A percentile compares a stretch with the other conserved stretches of the same genome.
phyloP scores from a whole-genome alignment of 2,888 invertebrate genomes.

The Cataglyphis cursor region DNA sequence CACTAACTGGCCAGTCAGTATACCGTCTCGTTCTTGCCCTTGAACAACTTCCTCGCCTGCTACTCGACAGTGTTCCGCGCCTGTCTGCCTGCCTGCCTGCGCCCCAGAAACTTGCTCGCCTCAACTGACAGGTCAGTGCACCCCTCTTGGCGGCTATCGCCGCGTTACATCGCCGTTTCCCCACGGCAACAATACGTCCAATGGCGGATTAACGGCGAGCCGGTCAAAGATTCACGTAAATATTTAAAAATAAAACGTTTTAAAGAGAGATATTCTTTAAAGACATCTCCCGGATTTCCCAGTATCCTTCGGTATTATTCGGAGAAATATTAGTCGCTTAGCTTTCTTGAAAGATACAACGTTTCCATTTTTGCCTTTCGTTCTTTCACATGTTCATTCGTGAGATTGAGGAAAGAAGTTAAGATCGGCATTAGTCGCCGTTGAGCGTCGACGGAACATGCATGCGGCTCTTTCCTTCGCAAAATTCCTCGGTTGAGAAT shows the following conservation, averaged over 20 bases:
- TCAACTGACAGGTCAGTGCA: constrained; percentile 81
- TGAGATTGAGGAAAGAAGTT: not conserved
- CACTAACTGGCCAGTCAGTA: constrained; percentile 78
- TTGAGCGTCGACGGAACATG: not conserved
- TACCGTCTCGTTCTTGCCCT: constrained; percentile 76
- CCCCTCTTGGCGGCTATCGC: constrained; percentile 13
- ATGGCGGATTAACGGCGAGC: constrained; percentile 24
- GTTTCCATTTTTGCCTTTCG: not conserved
- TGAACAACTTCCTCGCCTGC: constrained; percentile 67
- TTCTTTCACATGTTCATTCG: not conserved
- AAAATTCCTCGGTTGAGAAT: not conserved
- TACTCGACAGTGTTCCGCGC: constrained; percentile 69
- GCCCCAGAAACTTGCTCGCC: constrained; percentile 56
- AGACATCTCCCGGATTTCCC: not conserved
- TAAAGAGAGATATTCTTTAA: not conserved
- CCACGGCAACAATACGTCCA: not conserved
- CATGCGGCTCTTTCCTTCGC: not conserved
- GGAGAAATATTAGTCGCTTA: not conserved
- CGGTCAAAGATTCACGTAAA: not conserved
- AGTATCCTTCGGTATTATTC: not conserved
- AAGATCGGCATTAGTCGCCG: not conserved
- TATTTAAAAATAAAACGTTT: not conserved
- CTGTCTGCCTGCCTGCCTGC: constrained; percentile 64
- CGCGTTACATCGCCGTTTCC: not conserved
- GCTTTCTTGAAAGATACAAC: not conserved